These are phyloP conservation scores for Acronicta alni DNA, from an alignment of 2,888 invertebrate species.

Conservation along the genomic window DNA sequence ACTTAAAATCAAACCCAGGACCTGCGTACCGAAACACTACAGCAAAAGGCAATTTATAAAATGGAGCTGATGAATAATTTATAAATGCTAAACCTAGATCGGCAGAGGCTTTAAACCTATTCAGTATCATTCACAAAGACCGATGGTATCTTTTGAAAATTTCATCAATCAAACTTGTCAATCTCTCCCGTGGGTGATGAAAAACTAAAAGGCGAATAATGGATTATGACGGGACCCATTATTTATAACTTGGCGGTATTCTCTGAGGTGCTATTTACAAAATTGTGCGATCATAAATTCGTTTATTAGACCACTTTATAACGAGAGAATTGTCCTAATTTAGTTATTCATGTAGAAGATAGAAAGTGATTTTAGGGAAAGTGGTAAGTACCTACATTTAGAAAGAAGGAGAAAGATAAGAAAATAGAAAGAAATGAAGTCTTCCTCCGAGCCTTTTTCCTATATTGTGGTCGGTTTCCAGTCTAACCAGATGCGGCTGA, in stretches of 20 bases:
- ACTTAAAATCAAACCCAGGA: too few relatives aligned
- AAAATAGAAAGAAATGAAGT: too few relatives aligned
- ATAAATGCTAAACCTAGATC: background rate
- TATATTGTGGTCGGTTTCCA: too few relatives aligned
- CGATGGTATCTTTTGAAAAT: background rate
- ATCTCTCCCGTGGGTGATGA: constrained; percentile 1
- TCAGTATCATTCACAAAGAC: background rate
- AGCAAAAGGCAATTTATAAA: background rate
- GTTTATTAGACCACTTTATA: too few relatives aligned
- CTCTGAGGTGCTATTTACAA: background rate
- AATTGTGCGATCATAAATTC: background rate
- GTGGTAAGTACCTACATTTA: too few relatives aligned
- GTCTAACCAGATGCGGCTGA: too few relatives aligned
- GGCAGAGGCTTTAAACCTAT: background rate
- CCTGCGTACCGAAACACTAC: too few relatives aligned
- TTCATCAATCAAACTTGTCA: constrained; percentile 21
- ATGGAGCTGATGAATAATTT: background rate
- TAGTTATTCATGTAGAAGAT: too few relatives aligned
- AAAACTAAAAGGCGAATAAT: constrained; percentile 26
- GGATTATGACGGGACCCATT: constrained; percentile 18
- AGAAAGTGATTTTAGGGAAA: too few relatives aligned
- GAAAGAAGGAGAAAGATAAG: too few relatives aligned
- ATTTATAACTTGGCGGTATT: constrained; percentile 10
- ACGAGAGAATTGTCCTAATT: too few relatives aligned
- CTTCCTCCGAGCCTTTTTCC: too few relatives aligned